Base-by-base conservation (phyloP, 1,140 invertebrate species). In the Heliconius melpomene region DNA sequence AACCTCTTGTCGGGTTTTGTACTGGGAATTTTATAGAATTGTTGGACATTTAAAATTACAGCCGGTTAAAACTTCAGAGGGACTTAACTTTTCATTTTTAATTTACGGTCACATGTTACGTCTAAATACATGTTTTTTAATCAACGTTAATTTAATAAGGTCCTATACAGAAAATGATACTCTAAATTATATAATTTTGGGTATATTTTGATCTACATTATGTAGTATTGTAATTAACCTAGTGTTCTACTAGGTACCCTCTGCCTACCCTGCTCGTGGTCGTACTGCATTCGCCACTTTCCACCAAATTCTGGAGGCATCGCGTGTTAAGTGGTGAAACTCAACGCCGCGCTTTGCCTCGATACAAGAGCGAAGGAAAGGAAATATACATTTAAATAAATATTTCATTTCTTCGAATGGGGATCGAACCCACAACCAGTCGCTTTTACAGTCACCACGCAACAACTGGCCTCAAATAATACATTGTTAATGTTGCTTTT, bases 1-100 rank as follows among this genome's bases (percentile, higher is more conserved):
- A 87, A 83, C 87, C 81, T 87, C 86, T 88, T 85, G 83, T 85
- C 84, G 82, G 81, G 76, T 90, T 88, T 88, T 90, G 88, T 88
- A 87, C 82, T 82, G 83, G 85, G 78, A 85, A 87, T 83, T 82
- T 80, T 84, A 83, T 84, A 84, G 83, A 88, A 79, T 79, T 77
- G 60, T 23, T 50, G 70, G 40, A 60, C 40, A 83, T 89, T 88
- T 87, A 88, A 90, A 90, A 84, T 79, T 83, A 80, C 74, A 82
- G 60, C 57, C 78, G 54, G 77, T 79, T 79, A 60, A 79, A 74
- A 74, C 54, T 79, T 71, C 66, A 36, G 60, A 29, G 20, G 71
- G 74, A 79, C 74, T 79, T 75, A 75, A 79, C 74, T 79, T 72
- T 75, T 57, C 66, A 70, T 75, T 79, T 79, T 79, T 73, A 72